phyloP scores from a whole-genome alignment of 2,113 vertebrate species.

The Pluvianellus socialis region DNA sequence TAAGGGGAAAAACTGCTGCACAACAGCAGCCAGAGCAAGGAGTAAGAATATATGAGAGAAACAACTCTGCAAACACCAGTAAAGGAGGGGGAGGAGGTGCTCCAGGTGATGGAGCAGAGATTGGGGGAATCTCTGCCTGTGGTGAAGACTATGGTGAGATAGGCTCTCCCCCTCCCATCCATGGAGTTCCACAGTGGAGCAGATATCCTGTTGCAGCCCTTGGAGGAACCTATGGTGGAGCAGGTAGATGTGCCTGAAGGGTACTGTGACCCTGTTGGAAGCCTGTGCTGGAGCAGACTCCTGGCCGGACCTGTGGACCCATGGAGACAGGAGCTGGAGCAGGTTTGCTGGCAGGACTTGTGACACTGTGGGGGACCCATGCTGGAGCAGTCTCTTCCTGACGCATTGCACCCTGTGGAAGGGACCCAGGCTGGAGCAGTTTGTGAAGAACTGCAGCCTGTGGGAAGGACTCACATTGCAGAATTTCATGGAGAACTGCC shows the following conservation, averaged over 20 bases:
- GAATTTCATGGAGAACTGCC: neutral
- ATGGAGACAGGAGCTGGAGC: neutral
- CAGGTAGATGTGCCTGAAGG: neutral
- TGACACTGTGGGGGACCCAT: accelerated
- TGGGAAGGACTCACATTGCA: accelerated
- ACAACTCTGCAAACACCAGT: neutral
- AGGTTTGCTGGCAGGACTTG: neutral
- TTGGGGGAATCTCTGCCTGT: no score
- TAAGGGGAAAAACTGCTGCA: neutral
- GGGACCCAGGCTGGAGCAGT: neutral
- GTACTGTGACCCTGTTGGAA: neutral
- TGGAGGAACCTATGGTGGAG: accelerated
- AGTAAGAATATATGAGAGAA: neutral
- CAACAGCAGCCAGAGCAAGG: neutral
- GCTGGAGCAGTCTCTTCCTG: neutral
- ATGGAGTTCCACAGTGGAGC: accelerated
- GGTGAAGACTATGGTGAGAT: neutral
- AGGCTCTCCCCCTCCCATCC: neutral
- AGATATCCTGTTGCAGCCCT: neutral
- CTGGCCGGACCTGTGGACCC: neutral
- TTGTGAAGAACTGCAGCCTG: accelerated
- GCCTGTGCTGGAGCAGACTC: accelerated
- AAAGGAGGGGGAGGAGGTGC: neutral
- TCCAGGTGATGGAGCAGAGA: accelerated
- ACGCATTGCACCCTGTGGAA: neutral